Base-by-base conservation (phyloP, 2,888 invertebrate species). In the Hanleya hanleyi region DNA sequence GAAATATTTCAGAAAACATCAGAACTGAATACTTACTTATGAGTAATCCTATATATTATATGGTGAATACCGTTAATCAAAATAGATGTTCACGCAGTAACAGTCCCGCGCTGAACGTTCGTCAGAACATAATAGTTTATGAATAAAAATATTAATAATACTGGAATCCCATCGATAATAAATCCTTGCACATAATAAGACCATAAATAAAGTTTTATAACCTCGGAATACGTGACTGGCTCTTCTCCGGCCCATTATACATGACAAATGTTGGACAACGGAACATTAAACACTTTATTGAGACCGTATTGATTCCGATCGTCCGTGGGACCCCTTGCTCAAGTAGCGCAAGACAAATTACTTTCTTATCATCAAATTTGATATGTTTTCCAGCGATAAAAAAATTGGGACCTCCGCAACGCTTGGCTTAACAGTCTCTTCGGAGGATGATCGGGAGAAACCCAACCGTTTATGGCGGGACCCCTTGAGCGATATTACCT, bases 281-380 rank as follows among this genome's bases (percentile, higher is more conserved):
- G 47, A 18, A 22, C 47, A 47, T 47, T 47, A 47, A 47, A 22
- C 47, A 22, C 47, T 47, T 47, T 47, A 47, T 47, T 47, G 47
- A 47, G 47, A 47, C 18, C 47, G 47, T 47, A 47, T 47, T 47
- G 47, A 47, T 47, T 47, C 7, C 7, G n/a, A 47, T 4, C 47
- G 47, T 47, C 47, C 22, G 22, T 22, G 47, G n/a, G 2, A 22
- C 3, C n/a, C 47, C 47, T 22, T n/a, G 47, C 47, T 5, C 47
- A 47, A 47, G n/a, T 47, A 15, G 9, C 32, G 26, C 22, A 57
- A 57, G 57, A 57, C 57, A 57, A 57, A 57, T 57, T 57, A 57
- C 57, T 57, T 57, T 57, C 57, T 29, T 57, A 57, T 29, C 57
- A 29, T 57, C 57, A 29, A 29, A 29, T 57, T 57, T 57, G 57